Evolutionary conservation across 2,797 vertebrate genomes (phyloP), one percentile per base, ranked within the genome.

Genomic region (Peromyscus aztecus): DNA sequence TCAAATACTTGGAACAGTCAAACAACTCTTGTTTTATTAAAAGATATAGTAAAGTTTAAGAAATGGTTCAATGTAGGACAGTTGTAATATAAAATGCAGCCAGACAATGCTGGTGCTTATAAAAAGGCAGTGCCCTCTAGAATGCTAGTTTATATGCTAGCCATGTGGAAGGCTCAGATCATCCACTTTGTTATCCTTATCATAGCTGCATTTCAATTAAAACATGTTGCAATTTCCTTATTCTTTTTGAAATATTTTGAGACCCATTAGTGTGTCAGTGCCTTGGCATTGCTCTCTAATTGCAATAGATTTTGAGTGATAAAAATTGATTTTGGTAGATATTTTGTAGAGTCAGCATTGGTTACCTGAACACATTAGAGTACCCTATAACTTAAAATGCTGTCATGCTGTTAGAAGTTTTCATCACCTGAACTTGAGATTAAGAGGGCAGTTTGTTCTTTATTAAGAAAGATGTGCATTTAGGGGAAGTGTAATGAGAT

Each of bases 241-340:
- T 95, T 94, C 90, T 91, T 97, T 90, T 11, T 97, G 90, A 97
- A 97, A 97, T 95, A 97, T 61, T 91, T 73, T 94, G 86, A 97
- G 91, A 96, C 31, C 40, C 37, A 94, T 98, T 97, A 98, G 86
- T 69, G 37, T 89, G 90, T 89, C 55, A 97, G 49, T 95, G 94
- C 97, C 29, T 95, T 97, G 92, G 77, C 75, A 96, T 97, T 97
- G 81, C 96, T 97, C 37, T 88, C 90, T 80, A 97, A 97, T 94
- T 97, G 76, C 89, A 81, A 76, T 97, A 23, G 4, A 88, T 94
- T 97, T 97, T 89, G 96, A 90, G 61, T 96, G 91, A 97, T 97
- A 98, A 98, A 97, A 97, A 96, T 96, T 96, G 95, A 97, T 98
- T 98, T 98, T 85, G 59, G 95, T 95, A 95, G 78, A 2, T 90